Percentiles rank a stretch among this genome's conserved stretches.
phyloP scores from a whole-genome alignment of 2,113 vertebrate species.

The Machaerirhynchus nigripectus region DNA sequence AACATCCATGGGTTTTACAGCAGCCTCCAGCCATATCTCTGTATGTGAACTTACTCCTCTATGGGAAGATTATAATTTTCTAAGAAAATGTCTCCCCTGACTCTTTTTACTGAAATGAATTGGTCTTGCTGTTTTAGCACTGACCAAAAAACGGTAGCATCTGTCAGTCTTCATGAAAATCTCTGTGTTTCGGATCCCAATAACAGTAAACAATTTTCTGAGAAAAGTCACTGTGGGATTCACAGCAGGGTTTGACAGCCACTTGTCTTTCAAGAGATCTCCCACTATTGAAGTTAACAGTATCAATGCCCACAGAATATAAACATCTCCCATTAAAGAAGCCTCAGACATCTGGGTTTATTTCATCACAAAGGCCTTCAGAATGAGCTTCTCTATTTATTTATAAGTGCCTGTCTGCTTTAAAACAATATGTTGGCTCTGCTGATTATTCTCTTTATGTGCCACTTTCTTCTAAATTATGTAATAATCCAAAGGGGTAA shows the following conservation, averaged over 20 bases:
- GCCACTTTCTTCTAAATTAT: not conserved
- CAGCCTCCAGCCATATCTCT: not conserved
- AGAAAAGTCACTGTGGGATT: slow-evolving; percentile 21
- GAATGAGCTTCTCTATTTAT: not conserved
- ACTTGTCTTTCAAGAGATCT: slow-evolving; percentile 43
- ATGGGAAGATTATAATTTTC: not conserved
- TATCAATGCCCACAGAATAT: not conserved
- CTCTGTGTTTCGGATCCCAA: slow-evolving; percentile 6
- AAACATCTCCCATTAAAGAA: not conserved
- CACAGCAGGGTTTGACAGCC: slow-evolving; percentile 38
- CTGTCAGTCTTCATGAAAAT: slow-evolving; percentile 45
- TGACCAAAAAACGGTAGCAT: not conserved
- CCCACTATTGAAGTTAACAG: not conserved
- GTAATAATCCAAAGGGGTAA: not conserved
- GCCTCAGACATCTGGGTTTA: not conserved
- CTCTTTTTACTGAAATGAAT: not conserved
- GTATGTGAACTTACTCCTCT: not conserved
- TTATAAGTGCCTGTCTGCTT: not conserved
- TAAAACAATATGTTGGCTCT: not conserved
- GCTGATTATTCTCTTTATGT: not conserved
- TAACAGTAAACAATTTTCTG: slow-evolving; percentile 47
- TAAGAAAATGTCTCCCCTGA: not conserved
- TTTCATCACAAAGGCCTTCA: not conserved
- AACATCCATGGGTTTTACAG: not conserved
- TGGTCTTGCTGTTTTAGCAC: not conserved